Base-by-base conservation (phyloP, 2,888 invertebrate species). In the Ethmia dodecea region DNA sequence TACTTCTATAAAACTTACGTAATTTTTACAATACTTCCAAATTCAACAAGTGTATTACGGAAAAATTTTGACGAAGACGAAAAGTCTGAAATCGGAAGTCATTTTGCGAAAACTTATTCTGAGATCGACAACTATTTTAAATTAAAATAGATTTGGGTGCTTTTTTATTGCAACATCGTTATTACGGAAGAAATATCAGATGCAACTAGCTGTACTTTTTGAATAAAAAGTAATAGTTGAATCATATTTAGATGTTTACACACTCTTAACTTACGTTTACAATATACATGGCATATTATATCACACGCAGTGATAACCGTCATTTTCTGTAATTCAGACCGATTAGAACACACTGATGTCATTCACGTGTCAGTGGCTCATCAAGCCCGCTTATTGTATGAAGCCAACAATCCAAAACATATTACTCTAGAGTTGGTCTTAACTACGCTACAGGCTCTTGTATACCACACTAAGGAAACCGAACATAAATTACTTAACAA, bases 401-500 rank as follows among this genome's bases (percentile, higher is more conserved):
- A 18, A 22, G 28, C 28, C 28, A 31, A 31, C 28, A 31, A 31
- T 28, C 18, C 14, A 14, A 25, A 36, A 33, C 29, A 34, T 24
- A 39, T 24, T 20, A 31, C 8, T 11, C 28, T 18, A 14, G 37
- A 24, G 13, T 40, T 18, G 36, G 39, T 40, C 35, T 49, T 39
- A 34, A 43, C 44, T 46, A 55, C 39, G 36, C 51, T 55, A 57
- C 52, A 57, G 55, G 60, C 60, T 60, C 53, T n/a, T 22, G 22
- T 59, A 58, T 55, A 50, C 52, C 62, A 66, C 59, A 47, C 55
- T 49, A 55, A 55, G 56, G 45, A 43, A 39, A 58, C 55, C 50
- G 55, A 71, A 71, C 68, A 76, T 80, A 79, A 79, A 70, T 80
- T 72, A 79, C 64, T 68, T 58, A 73, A 62, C 56, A 47, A 54